These are phyloP conservation scores for Resseliella maxima DNA, from an alignment of 2,888 invertebrate genomes.

Conservation along the genomic window DNA sequence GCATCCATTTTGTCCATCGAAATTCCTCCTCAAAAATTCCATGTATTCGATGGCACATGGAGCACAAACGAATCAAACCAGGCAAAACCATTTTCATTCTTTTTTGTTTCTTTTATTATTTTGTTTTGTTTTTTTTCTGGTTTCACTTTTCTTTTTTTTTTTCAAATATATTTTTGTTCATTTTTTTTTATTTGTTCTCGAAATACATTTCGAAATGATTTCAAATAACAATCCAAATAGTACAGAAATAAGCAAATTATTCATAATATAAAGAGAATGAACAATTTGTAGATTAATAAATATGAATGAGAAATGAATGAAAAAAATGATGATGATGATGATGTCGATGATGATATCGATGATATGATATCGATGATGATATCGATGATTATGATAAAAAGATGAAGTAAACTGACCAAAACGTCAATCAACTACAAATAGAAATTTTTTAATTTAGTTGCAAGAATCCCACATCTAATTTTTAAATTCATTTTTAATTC, in stretches of 20 bases:
- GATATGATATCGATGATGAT: no score
- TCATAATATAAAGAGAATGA: no score
- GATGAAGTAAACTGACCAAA: conserved; percentile 14
- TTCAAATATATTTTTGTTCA: neutral
- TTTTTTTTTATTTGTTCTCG: no score
- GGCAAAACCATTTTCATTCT: neutral
- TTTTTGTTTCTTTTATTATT: conserved; percentile 13
- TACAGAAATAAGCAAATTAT: no score
- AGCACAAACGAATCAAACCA: neutral
- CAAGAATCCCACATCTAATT: neutral
- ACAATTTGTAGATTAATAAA: no score
- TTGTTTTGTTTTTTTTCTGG: neutral
- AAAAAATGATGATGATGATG: neutral
- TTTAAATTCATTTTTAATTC: conserved; percentile 9
- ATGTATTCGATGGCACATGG: conserved; percentile 22
- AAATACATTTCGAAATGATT: no score
- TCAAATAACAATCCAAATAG: no score
- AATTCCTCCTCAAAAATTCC: neutral
- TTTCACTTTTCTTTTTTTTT: neutral
- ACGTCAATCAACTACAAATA: conserved; percentile 8
- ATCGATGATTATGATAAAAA: neutral
- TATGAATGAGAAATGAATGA: no score
- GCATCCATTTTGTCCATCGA: conserved; percentile 21
- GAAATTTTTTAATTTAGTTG: neutral
- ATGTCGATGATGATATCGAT: no score